phyloP scores from a whole-genome alignment of 2,113 vertebrate species.

The Verasper variegatus region DNA sequence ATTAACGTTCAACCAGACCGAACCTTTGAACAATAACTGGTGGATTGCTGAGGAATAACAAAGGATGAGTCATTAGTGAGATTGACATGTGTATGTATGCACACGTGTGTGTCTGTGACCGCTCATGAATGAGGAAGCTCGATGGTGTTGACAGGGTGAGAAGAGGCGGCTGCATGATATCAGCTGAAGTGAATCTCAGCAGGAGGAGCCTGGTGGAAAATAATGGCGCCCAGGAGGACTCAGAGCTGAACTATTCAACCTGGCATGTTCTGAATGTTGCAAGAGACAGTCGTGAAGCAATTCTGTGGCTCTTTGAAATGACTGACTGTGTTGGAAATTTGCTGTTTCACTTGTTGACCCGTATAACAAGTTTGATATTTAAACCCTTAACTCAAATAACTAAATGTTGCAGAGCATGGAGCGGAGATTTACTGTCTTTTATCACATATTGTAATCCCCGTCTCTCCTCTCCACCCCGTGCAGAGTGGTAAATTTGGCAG shows the following conservation, averaged over 20 bases:
- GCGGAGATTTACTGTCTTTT: neutral
- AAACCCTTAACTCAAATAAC: neutral
- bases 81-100: conserved; percentile 1
- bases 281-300: conserved; percentile 8
- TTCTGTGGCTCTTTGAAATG: neutral
- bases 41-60: conserved; percentile 11
- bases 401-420: neutral
- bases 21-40: conserved; percentile 29
- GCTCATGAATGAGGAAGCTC: conserved; percentile 38
- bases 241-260: neutral
- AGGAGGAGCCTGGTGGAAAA: conserved; percentile 17
- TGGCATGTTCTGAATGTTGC: conserved; percentile 17
- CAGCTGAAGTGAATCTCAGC: neutral
- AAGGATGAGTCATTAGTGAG: conserved; percentile 11
- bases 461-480: neutral
- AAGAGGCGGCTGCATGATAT: conserved; percentile 18
- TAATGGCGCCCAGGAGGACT: neutral
- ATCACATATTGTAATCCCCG: neutral
- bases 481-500: conserved; percentile 92
- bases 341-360: neutral
- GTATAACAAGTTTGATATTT: conserved; percentile 2
- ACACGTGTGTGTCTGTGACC: conserved; percentile 7
- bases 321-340: conserved; percentile 7
- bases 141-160: neutral
- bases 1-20: conserved; percentile 30